Conservation (phyloP, 2,888 invertebrate species). For the Lasioglossum figueresi region DNA sequence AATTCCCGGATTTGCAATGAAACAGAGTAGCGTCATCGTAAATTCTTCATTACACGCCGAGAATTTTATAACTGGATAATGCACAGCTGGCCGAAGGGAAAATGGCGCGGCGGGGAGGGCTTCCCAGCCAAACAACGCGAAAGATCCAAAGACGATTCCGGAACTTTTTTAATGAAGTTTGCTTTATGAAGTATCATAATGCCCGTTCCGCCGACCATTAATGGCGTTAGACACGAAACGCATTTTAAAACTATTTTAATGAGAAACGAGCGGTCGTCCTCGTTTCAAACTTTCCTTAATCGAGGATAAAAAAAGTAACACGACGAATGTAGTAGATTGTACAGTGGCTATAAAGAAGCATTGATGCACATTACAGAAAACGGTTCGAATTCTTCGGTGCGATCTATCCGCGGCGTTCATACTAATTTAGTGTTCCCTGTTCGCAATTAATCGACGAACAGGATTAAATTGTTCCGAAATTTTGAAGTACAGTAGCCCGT, state of each 20-base stretch:
- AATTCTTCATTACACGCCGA: constrained; percentile 39
- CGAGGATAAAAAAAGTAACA: background rate
- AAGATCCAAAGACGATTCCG: constrained; percentile 29
- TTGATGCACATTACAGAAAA: background rate
- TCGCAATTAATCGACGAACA: background rate
- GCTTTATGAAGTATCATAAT: constrained; percentile 32
- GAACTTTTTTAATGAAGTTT: constrained; percentile 56
- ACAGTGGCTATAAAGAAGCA: background rate
- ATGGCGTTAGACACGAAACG: constrained; percentile 34
- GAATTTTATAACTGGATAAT: constrained; percentile 38
- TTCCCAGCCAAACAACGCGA: background rate
- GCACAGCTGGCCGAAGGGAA: background rate
- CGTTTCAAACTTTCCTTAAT: constrained; percentile 12
- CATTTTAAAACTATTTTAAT: constrained; percentile 49
- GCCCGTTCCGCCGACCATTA: constrained; percentile 28
- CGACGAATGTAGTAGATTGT: background rate
- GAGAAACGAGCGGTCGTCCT: constrained; percentile 13
- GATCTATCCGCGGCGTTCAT: background rate
- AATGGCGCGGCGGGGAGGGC: background rate
- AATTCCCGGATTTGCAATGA: constrained; percentile 16
- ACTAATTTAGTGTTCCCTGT: background rate
- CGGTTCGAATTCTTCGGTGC: background rate
- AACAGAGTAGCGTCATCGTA: constrained; percentile 9
- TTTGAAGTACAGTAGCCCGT: background rate
- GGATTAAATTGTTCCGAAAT: background rate